Evolutionary conservation across 2,113 vertebrate species (phyloP).

Genomic region (Phalacrocorax aristotelis): DNA sequence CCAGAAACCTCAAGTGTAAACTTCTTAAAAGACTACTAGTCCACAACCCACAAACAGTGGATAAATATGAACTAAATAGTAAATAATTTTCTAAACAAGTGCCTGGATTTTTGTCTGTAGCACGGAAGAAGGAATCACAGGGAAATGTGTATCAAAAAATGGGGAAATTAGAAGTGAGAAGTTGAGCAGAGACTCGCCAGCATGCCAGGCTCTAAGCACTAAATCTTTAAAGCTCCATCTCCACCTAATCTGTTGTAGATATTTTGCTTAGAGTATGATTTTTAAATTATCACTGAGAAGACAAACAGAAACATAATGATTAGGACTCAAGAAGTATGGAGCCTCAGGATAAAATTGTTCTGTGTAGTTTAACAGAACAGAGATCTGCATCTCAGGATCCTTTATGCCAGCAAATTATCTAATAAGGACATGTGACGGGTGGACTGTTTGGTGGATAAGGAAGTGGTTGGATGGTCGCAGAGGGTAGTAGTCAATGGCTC

Average conservation of each 20-base stretch:
- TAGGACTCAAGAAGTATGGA: not conserved
- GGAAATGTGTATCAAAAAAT: not conserved
- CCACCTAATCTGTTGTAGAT: not conserved
- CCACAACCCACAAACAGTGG: not conserved
- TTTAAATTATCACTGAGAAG: rapidly evolving
- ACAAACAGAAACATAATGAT: not conserved
- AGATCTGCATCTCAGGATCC: not conserved
- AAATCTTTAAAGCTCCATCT: not conserved
- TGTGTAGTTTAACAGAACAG: not conserved
- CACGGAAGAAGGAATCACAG: not conserved
- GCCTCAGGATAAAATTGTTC: not conserved
- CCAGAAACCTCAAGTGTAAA: not conserved
- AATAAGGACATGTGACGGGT: not conserved
- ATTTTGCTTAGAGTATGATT: not conserved
- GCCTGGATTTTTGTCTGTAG: not conserved
- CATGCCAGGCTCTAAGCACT: not conserved
- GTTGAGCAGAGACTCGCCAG: not conserved
- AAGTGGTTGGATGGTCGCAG: too few species aligned
- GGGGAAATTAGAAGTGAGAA: rapidly evolving
- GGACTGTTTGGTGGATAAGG: too few species aligned
- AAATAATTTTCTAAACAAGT: not conserved
- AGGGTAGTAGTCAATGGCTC: too few species aligned
- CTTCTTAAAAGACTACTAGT: not conserved
- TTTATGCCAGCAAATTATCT: not conserved
- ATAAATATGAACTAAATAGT: not conserved